Evolutionary conservation across 30 jellyfish, hydroid and myxozoan species (phyloP).

Genomic region (Morbakka virulenta): DNA sequence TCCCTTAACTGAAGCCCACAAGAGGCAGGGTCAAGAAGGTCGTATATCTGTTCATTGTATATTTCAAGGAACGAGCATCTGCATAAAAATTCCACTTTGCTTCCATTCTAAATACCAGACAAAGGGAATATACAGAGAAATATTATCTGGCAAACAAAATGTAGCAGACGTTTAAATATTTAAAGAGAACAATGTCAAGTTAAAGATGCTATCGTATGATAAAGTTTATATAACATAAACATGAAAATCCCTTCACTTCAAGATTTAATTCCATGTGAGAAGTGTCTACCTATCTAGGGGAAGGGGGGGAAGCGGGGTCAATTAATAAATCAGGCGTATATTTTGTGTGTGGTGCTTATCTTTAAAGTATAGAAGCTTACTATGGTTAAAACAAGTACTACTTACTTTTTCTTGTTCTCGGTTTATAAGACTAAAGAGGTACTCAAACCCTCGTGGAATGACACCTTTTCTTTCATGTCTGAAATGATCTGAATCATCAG

Average conservation of each 20-base stretch:
- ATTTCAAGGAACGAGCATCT: conserved; percentile 91
- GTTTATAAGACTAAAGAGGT: conserved; percentile 92
- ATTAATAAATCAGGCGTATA: no score
- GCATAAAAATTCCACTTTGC: conserved; percentile 88
- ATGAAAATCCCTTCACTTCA: no score
- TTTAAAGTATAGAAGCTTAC: no score
- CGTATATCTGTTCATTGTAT: conserved; percentile 92
- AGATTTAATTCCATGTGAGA: no score
- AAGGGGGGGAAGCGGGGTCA: no score
- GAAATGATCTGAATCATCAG: conserved; percentile 90
- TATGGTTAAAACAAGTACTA: background rate
- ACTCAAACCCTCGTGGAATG: conserved; percentile 96
- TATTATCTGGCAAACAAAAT: no score
- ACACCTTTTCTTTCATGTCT: conserved; percentile 93
- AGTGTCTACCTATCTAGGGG: no score
- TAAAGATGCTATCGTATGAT: no score
- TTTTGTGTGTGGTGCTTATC: background rate
- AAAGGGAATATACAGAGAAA: background rate
- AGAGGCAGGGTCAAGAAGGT: conserved; percentile 86
- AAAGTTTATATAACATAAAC: no score
- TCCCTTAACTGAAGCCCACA: conserved; percentile 85
- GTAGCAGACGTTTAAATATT: no score
- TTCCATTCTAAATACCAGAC: conserved; percentile 68
- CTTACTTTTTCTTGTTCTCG: conserved; percentile 94
- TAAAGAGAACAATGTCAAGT: no score